phyloP scores from a whole-genome alignment of 2,888 invertebrate genomes.

The Pseudococcus viburni region DNA sequence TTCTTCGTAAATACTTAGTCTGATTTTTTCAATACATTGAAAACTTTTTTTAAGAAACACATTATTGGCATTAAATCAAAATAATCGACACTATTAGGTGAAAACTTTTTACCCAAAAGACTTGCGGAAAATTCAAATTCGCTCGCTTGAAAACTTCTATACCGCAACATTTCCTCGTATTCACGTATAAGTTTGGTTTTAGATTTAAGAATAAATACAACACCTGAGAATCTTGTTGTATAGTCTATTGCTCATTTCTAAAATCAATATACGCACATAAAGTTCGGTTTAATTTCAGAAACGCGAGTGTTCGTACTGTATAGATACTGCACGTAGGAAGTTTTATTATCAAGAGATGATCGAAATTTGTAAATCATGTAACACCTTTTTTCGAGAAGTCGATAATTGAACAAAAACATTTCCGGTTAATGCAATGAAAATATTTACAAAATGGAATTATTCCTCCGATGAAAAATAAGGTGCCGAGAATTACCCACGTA shows the following conservation, averaged over 20 bases:
- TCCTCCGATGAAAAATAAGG: neutral
- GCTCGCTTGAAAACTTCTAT: neutral
- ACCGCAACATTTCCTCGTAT: neutral
- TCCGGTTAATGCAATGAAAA: conserved; percentile 27
- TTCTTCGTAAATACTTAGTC: neutral
- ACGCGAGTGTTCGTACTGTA: neutral
- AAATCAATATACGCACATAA: neutral
- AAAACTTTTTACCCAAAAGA: neutral
- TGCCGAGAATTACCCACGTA: neutral
- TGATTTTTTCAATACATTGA: neutral
- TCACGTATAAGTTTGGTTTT: neutral
- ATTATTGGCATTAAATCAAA: conserved; percentile 27
- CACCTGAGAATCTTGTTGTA: neutral
- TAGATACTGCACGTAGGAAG: neutral
- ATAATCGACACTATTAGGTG: neutral
- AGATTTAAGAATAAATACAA: neutral
- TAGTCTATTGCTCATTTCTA: neutral
- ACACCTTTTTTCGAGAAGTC: neutral
- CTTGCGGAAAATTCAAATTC: conserved; percentile 1
- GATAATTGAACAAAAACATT: conserved; percentile 15
- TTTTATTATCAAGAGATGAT: neutral
- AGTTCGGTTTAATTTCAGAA: neutral
- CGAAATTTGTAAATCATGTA: neutral
- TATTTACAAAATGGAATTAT: conserved; percentile 19
- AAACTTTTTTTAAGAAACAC: conserved; percentile 13